A percentile compares a stretch with the other conserved stretches of the same genome.
These are phyloP conservation scores for Elysia chlorotica DNA, from an alignment of 1,140 invertebrate species.

Conservation along the genomic window DNA sequence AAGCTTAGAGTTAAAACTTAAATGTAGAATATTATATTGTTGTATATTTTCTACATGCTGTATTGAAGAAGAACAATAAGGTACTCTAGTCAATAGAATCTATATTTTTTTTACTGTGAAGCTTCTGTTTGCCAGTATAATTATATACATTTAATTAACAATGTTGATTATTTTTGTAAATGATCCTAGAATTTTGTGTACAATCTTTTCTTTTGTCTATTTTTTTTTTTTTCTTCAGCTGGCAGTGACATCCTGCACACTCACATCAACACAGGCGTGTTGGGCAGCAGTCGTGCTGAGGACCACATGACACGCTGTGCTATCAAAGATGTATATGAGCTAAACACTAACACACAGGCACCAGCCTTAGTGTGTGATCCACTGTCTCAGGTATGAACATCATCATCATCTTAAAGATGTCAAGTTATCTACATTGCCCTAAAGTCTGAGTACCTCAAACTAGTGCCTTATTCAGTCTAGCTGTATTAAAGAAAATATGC, in stretches of 20 bases:
- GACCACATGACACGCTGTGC: slow-evolving; percentile 59
- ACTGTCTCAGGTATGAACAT: slow-evolving; percentile 36
- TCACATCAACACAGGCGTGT: slow-evolving; percentile 47
- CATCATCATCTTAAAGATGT: not conserved
- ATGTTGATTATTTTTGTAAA: too few relatives aligned
- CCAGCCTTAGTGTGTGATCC: slow-evolving; percentile 55
- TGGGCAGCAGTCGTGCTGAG: slow-evolving; percentile 54
- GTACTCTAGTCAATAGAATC: not conserved
- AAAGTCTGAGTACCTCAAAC: not conserved
- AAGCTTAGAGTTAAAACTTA: too few relatives aligned
- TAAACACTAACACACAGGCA: slow-evolving; percentile 50
- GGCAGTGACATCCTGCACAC: slow-evolving; percentile 51
- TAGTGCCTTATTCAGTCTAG: too few relatives aligned
- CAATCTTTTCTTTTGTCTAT: not conserved
- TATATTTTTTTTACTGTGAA: not conserved
- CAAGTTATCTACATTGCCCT: too few relatives aligned
- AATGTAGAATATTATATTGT: too few relatives aligned
- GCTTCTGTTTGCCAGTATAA: too few relatives aligned
- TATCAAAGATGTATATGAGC: slow-evolving; percentile 55
- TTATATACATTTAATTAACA: too few relatives aligned
- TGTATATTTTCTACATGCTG: too few relatives aligned
- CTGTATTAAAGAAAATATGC: not conserved
- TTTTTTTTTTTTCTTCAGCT: slow-evolving; percentile 31
- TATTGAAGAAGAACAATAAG: not conserved
- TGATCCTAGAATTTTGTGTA: too few relatives aligned